Evolutionary conservation across 2,888 invertebrate genomes (phyloP), one percentile per base, ranked within the genome.

Genomic region (Rhagophthalmus giganteus): DNA sequence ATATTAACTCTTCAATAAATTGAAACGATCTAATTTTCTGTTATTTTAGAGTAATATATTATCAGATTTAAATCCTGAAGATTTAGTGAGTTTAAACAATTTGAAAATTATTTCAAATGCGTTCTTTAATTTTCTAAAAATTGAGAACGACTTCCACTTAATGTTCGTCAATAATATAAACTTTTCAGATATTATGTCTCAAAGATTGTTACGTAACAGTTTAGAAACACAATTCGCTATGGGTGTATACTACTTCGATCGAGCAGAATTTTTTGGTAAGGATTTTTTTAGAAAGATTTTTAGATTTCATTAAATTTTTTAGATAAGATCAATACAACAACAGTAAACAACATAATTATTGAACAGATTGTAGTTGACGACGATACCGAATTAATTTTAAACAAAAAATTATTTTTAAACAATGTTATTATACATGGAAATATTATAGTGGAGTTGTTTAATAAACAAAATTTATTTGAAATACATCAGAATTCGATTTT

Each of bases 291-390:
- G n/a, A n/a, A n/a, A n/a, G n/a, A n/a, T n/a, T n/a, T n/a, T n/a
- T n/a, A n/a, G n/a, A n/a, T n/a, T n/a, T n/a, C n/a, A n/a, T n/a
- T n/a, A n/a, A n/a, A n/a, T 24, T 6, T 64, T 58, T 12, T 50
- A 72, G 72, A 62, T 28, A 57, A 66, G 53, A 32, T 68, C n/a
- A 52, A 25, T 25, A 64, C 67, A 10, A 35, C 60, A 5, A 37
- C 39, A 5, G 67, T 74, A 11, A 74, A 74, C 55, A 55, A 64
- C 11, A 58, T 74, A 8, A 27, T 49, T 13, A 52, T 71, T 4
- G 55, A 64, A 20, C 63, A 73, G 51, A 59, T 73, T 2, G 66
- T 73, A 27, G 68, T 68, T 49, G 72, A 74, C 59, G 49, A 57
- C 2, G 66, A 56, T 6, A 41, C 55, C 34, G 69, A 70, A 57